Percentiles rank a stretch among this genome's conserved stretches.
phyloP scores from a whole-genome alignment of 2,113 vertebrate genomes.

The Chaetodon auriga region DNA sequence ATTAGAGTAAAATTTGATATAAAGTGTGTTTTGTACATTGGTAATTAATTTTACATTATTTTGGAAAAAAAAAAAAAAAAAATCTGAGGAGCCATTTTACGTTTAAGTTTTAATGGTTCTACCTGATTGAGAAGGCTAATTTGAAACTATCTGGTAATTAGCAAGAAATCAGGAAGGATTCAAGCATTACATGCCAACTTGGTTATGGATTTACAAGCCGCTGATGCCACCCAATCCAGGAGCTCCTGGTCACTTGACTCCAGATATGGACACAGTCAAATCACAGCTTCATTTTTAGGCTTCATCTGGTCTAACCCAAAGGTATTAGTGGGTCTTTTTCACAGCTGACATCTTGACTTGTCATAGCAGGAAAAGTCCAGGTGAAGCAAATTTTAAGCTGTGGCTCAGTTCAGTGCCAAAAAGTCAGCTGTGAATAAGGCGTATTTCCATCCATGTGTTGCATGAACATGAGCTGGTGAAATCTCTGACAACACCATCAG shows the following conservation, averaged over 20 bases:
- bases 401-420: neutral
- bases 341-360: neutral
- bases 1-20: too few relatives aligned
- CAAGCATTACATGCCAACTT: neutral
- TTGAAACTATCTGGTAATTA: neutral
- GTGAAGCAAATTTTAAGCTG: too few relatives aligned
- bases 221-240: too few relatives aligned
- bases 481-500: neutral
- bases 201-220: too few relatives aligned
- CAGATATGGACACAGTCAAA: too few relatives aligned
- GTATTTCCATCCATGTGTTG: neutral
- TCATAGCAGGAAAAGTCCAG: too few relatives aligned
- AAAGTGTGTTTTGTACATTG: too few relatives aligned
- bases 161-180: neutral
- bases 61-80: too few relatives aligned
- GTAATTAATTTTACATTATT: too few relatives aligned
- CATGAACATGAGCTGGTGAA: neutral
- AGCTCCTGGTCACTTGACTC: neutral
- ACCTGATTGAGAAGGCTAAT: neutral
- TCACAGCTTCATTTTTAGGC: neutral
- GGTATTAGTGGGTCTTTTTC: too few relatives aligned
- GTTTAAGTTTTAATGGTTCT: too few relatives aligned
- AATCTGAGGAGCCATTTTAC: too few relatives aligned
- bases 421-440: neutral
- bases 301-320: neutral